Evolutionary conservation across 2,113 vertebrate genomes (phyloP), one percentile per base, ranked within the genome.

Genomic region (Plotosus lineatus): DNA sequence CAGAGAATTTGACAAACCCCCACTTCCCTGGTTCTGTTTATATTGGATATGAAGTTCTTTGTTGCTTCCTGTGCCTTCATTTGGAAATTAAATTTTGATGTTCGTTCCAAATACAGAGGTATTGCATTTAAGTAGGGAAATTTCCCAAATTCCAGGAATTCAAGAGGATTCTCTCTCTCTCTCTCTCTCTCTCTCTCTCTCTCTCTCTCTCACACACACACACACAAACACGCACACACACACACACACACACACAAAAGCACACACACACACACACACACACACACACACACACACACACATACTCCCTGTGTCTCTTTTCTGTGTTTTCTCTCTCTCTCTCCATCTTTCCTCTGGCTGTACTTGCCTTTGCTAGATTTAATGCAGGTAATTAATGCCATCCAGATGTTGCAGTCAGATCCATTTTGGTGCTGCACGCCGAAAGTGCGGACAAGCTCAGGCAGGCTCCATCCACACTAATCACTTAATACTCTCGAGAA

Each of bases 371-470:
- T 46, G 36, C 74, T 82, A 71, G 77, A 75, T 87, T 84, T 84
- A 86, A 88, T 84, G 83, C 74, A 85, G 83, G 84, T 85, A 86
- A 88, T 89, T 88, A 88, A 87, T 87, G 84, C 72, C 72, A 61
- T 85, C 86, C 88, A 89, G 86, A 88, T 89, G 87, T 79, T 84
- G 74, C 73, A 73, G 65, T 82, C 82, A 80, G 80, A 84, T 84
- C 69, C 73, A 58, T 86, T 88, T 86, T 79, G 66, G 84, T 72
- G 14, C 63, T 60, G 65, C 66, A 66, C 28, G 31, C 46, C 68
- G 75, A 74, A 68, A 78, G 42, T 36, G 46, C 40, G 69, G 76
- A 80, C 81, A 85, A 69, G 82, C 81, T 46, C 40, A 38, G 77
- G 63, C 81, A 83, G 53, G 56, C 77, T 79, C 72, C 40, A 48